Base-by-base conservation (phyloP, 2,797 vertebrate species). In the Tadarida brasiliensis region DNA sequence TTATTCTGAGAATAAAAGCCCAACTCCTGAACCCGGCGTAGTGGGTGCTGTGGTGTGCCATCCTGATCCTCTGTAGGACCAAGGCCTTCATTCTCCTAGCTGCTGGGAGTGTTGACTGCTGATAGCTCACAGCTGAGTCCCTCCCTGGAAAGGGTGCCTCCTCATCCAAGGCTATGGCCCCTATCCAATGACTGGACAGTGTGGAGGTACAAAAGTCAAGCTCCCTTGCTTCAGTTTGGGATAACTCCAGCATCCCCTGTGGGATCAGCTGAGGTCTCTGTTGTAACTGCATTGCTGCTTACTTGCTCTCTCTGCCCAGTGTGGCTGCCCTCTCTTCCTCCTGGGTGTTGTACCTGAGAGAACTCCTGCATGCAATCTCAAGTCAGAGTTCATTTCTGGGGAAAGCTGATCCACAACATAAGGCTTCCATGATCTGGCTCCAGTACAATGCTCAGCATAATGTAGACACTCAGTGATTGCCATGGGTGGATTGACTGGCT, bases 1-100 rank as follows among this genome's bases (percentile, higher is more conserved):
- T 77, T 30, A 22, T 73, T 82, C 49, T 51, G 86, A 90, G 89
- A 63, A 59, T 51, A 77, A 56, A 87, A 56, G 54, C n/a, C 73
- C 68, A 49, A 3, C 67, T 77, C 47, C 57, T 61, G 59, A 5
- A 2, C 11, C 4, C 1, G 57, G 28, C 20, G 0, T 24, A 19
- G 24, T 4, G 44, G 30, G 14, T 57, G 44, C 15, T n/a, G 5
- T 2, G 7, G 10, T 61, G 35, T 57, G 78, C 28, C 59, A 16
- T 19, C 59, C 81, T 44, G 24, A 35, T 14, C 2, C 11, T 12
- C 71, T 24, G 28, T 8, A 77, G 81, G 51, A 33, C 59, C 67
- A 17, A n/a, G 39, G 11, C 44, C 16, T 22, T 65, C 33, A n/a
- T 71, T 81, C 57, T 91, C 24, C 19, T 12, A 26, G 44, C 57